Conservation (phyloP, 2,797 vertebrate genomes). For the Acipenser transmontanus region DNA sequence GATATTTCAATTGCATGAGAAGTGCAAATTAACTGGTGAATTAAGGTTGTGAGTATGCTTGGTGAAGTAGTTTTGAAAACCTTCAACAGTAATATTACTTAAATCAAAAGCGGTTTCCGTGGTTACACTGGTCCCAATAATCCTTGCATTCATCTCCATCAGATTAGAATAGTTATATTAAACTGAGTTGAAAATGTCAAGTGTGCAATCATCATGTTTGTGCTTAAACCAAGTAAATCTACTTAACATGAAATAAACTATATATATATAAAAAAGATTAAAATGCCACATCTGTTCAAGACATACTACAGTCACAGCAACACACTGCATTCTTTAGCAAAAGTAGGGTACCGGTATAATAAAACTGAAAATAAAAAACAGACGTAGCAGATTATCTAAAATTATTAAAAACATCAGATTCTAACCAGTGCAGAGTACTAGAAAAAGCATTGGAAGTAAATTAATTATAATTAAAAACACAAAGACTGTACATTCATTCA, state of each 20-base stretch:
- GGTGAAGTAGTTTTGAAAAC: slow-evolving; percentile 1
- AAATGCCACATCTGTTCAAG: background rate
- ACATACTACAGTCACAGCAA: background rate
- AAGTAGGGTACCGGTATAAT: background rate
- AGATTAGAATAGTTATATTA: background rate
- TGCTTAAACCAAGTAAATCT: too few species aligned
- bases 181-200: background rate
- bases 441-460: background rate
- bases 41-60: slow-evolving; percentile 14
- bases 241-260: too few species aligned
- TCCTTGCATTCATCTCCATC: background rate
- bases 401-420: background rate
- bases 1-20: slow-evolving; percentile 39
- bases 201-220: background rate
- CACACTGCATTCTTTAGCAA: too few species aligned
- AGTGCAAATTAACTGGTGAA: slow-evolving; percentile 52
- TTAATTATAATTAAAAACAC: background rate
- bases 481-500: slow-evolving; percentile 3
- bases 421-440: slow-evolving; percentile 11
- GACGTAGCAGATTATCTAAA: slow-evolving; percentile 5
- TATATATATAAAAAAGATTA: too few species aligned
- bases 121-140: slow-evolving; percentile 10
- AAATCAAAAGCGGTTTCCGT: background rate
- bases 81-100: slow-evolving; percentile 4
- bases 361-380: slow-evolving; percentile 1